Percentiles rank a stretch among this genome's conserved stretches.
phyloP scores from a whole-genome alignment of 2,113 vertebrate genomes.

The Plecturocebus donacophilus region DNA sequence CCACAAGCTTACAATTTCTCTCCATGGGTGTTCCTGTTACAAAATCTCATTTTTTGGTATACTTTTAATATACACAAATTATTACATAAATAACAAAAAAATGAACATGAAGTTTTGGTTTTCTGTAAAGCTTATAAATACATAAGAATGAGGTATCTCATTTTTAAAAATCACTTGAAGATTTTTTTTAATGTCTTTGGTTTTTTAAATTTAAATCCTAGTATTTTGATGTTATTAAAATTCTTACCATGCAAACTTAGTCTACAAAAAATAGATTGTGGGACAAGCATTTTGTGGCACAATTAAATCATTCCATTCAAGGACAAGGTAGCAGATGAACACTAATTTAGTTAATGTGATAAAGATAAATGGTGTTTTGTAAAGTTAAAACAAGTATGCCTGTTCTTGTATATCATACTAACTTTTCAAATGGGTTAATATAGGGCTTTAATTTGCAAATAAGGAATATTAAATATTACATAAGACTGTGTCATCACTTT shows the following conservation, averaged over 20 bases:
- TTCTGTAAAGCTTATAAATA: conserved; percentile 60
- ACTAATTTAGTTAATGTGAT: conserved; percentile 67
- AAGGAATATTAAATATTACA: conserved; percentile 66
- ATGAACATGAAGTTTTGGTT: conserved; percentile 45
- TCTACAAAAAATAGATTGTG: conserved; percentile 50
- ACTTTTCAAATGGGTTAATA: conserved; percentile 66
- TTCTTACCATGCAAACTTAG: conserved; percentile 73
- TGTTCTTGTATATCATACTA: conserved; percentile 47
- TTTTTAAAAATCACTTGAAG: conserved; percentile 59
- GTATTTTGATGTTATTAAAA: conserved; percentile 71
- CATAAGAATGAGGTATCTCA: conserved; percentile 49
- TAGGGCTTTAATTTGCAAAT: conserved; percentile 61
- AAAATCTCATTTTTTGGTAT: background rate
- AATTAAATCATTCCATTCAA: conserved; percentile 77
- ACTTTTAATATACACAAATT: conserved; percentile 1
- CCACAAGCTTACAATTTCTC: background rate
- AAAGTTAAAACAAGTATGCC: conserved; percentile 50
- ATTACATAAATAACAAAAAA: conserved; percentile 57
- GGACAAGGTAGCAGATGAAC: conserved; percentile 58
- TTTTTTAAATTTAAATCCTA: conserved; percentile 76
- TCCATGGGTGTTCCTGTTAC: background rate
- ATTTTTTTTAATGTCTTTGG: conserved; percentile 66
- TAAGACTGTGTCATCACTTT: conserved; percentile 48
- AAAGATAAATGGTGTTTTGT: conserved; percentile 55
- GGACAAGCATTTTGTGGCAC: conserved; percentile 52